A percentile compares a stretch with the other conserved stretches of the same genome.
These are phyloP conservation scores for Noctua fimbriata DNA, from an alignment of 2,888 invertebrate genomes.

Conservation along the genomic window DNA sequence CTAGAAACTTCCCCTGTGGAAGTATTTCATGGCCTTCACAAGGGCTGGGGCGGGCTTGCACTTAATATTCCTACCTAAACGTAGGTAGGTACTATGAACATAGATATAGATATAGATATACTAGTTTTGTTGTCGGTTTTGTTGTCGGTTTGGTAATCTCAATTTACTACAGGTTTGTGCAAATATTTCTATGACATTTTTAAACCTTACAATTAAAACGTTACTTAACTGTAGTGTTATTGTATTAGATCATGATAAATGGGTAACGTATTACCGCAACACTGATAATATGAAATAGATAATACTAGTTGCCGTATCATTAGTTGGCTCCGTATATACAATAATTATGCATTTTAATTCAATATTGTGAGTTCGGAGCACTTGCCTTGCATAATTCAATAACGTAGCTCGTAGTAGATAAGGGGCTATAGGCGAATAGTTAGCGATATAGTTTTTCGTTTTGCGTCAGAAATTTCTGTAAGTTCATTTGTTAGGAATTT, in stretches of 20 bases:
- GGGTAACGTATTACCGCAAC: background rate
- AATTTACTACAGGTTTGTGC: background rate
- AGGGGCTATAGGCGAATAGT: background rate
- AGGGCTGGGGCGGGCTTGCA: slow-evolving; percentile 66
- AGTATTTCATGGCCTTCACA: slow-evolving; percentile 68
- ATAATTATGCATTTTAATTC: slow-evolving; percentile 24
- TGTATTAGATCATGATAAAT: slow-evolving; percentile 12
- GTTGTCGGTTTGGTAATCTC: slow-evolving; percentile 23
- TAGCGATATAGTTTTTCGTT: background rate
- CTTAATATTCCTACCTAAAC: slow-evolving; percentile 59
- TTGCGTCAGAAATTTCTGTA: background rate
- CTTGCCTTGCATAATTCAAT: slow-evolving; percentile 38
- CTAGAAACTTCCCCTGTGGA: slow-evolving; percentile 65
- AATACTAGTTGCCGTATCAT: background rate
- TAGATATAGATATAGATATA: slow-evolving; percentile 12
- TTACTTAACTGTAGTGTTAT: background rate
- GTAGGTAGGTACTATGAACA: background rate
- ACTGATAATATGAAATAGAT: background rate
- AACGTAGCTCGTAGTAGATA: slow-evolving; percentile 18
- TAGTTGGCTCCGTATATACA: background rate
- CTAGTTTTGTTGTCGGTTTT: slow-evolving; percentile 18
- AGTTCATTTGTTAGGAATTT: slow-evolving; percentile 5
- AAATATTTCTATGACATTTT: slow-evolving; percentile 6
- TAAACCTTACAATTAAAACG: background rate
- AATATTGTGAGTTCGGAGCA: slow-evolving; percentile 21